phyloP scores from a whole-genome alignment of 30 jellyfish, hydroid and myxozoan genomes.

The Catostylus mosaicus region DNA sequence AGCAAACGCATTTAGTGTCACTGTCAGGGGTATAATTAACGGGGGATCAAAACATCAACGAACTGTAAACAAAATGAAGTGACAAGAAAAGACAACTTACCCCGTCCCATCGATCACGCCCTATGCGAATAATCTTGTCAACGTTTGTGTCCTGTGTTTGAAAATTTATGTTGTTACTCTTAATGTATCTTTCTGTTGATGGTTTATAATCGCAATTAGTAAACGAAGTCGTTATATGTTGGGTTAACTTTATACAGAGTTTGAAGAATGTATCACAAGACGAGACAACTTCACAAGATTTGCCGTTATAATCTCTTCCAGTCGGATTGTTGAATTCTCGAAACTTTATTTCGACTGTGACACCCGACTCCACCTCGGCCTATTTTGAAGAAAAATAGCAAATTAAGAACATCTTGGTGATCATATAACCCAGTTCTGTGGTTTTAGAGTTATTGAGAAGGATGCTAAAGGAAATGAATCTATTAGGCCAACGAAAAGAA shows the following conservation, averaged over 20 bases:
- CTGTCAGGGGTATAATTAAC: background rate
- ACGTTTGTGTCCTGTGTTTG: slow-evolving; percentile 30
- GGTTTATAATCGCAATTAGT: background rate
- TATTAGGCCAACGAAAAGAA: background rate
- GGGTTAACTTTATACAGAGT: slow-evolving; percentile 23
- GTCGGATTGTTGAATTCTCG: slow-evolving; percentile 2
- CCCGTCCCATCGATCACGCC: slow-evolving; percentile 23
- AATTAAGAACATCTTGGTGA: background rate
- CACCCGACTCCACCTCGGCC: slow-evolving; percentile 9
- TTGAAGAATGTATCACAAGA: slow-evolving; percentile 44
- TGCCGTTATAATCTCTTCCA: slow-evolving; percentile 17
- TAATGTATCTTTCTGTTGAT: background rate
- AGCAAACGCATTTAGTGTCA: background rate
- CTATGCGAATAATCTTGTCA: background rate
- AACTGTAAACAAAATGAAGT: background rate
- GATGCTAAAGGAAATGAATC: background rate
- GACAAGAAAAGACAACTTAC: background rate
- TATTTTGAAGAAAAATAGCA: background rate
- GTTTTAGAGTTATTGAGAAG: background rate
- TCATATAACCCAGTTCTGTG: background rate
- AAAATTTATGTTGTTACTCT: slow-evolving; percentile 28
- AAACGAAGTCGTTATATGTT: background rate
- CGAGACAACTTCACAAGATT: background rate
- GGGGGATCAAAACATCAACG: background rate
- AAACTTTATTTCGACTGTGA: slow-evolving; percentile 12